A percentile compares a stretch with the other conserved stretches of the same genome.
Evolutionary conservation across 2,888 invertebrate species (phyloP).

Genomic region (Aphrophora alni): DNA sequence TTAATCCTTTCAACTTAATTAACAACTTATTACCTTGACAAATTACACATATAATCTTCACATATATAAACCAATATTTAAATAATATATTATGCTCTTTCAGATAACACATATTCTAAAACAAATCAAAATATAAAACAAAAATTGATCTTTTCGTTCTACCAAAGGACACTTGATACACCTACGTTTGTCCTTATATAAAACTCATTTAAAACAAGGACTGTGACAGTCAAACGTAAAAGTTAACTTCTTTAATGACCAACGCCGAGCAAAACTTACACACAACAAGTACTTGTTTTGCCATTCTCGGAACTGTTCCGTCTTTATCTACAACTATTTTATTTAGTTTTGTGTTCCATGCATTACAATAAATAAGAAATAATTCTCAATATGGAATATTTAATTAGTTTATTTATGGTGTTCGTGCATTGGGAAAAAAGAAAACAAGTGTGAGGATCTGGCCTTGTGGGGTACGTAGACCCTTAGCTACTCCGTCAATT

Average conservation of each 20-base stretch:
- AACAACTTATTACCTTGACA: too few species aligned
- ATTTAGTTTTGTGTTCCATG: background rate
- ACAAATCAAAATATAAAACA: too few species aligned
- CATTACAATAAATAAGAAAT: background rate
- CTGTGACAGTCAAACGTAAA: too few species aligned
- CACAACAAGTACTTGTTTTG: background rate
- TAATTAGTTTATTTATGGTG: background rate
- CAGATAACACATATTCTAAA: too few species aligned
- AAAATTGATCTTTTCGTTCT: too few species aligned
- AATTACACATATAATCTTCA: too few species aligned
- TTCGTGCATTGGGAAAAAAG: background rate
- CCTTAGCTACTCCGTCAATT: background rate
- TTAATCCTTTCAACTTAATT: too few species aligned
- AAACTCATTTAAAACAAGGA: too few species aligned
- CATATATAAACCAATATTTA: too few species aligned
- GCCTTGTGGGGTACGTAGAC: too few species aligned
- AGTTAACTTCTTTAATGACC: background rate
- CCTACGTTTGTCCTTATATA: background rate
- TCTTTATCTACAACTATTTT: background rate
- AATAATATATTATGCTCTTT: too few species aligned
- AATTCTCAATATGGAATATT: constrained; percentile 9
- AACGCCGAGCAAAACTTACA: background rate
- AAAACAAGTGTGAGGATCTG: background rate
- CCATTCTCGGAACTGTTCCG: background rate
- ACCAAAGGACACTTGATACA: too few species aligned